phyloP scores from a whole-genome alignment of 2,888 invertebrate species.

The Oxytorus armatus region DNA sequence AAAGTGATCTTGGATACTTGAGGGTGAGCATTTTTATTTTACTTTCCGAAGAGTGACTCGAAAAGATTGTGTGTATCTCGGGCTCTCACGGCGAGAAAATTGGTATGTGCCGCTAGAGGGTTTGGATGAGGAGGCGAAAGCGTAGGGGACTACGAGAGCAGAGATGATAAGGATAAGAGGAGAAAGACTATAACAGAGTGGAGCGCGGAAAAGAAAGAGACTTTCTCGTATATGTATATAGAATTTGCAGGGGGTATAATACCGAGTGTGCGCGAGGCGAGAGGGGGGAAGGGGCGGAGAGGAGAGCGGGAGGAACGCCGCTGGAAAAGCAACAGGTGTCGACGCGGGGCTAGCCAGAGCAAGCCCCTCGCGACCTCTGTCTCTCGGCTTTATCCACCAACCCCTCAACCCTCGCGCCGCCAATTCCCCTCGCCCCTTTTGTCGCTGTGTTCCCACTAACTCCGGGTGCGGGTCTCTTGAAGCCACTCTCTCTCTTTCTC shows the following conservation, averaged over 20 bases:
- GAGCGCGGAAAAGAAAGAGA: constrained; percentile 51
- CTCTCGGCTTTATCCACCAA: constrained; percentile 62
- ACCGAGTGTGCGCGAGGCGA: constrained; percentile 40
- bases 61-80: constrained; percentile 45
- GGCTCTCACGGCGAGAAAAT: constrained; percentile 45
- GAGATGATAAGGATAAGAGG: constrained; percentile 62
- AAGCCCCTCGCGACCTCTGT: constrained; percentile 70
- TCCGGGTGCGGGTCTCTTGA: constrained; percentile 50
- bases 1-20: constrained; percentile 37
- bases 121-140: constrained; percentile 42
- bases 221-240: constrained; percentile 35
- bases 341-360: constrained; percentile 80
- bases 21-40: constrained; percentile 30
- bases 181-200: constrained; percentile 40
- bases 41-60: constrained; percentile 39
- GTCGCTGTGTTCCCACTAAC: constrained; percentile 33
- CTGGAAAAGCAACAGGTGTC: constrained; percentile 83
- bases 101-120: constrained; percentile 54
- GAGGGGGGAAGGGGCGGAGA: constrained; percentile 47
- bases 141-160: constrained; percentile 33
- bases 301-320: constrained; percentile 73
- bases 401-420: constrained; percentile 52
- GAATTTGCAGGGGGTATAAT: constrained; percentile 23
- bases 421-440: constrained; percentile 57
- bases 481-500: constrained; percentile 52